A percentile compares a stretch with the other conserved stretches of the same genome.
Conservation (phyloP, 2,113 vertebrate genomes). For the Paradoxurus hermaphroditus region DNA sequence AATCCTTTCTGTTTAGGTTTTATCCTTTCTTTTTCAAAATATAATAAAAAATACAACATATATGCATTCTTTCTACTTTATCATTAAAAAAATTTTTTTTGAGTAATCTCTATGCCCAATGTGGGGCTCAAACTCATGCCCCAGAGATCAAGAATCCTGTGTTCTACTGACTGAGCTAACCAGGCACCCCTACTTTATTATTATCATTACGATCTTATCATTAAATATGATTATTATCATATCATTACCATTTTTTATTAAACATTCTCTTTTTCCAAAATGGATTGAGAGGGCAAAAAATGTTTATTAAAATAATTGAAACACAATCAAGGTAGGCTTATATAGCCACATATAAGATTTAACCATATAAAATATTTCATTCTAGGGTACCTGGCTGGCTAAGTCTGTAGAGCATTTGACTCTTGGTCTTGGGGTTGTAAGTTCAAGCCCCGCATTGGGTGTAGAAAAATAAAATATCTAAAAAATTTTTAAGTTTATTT, state of each 20-base stretch:
- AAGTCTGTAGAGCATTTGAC: neutral
- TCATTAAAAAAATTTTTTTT: neutral
- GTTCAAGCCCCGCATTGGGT: neutral
- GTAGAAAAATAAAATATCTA: neutral
- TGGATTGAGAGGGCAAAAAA: neutral
- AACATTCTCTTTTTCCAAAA: neutral
- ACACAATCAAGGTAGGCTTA: neutral
- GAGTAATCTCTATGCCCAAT: neutral
- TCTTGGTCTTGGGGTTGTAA: neutral
- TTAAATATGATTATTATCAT: too few relatives aligned
- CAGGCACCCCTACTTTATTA: neutral
- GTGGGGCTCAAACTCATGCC: neutral
- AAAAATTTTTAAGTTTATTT: neutral
- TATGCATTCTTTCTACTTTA: neutral
- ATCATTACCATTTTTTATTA: neutral
- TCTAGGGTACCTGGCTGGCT: neutral
- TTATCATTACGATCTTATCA: too few relatives aligned
- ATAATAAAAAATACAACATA: neutral
- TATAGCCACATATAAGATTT: neutral
- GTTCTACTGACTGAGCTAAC: neutral
- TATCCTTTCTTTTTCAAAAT: neutral
- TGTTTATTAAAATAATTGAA: neutral
- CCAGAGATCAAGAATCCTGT: neutral
- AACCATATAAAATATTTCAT: neutral
- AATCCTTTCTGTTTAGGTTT: neutral